Conservation (phyloP, 2,888 invertebrate species). For the Gisinianus flammeolus region DNA sequence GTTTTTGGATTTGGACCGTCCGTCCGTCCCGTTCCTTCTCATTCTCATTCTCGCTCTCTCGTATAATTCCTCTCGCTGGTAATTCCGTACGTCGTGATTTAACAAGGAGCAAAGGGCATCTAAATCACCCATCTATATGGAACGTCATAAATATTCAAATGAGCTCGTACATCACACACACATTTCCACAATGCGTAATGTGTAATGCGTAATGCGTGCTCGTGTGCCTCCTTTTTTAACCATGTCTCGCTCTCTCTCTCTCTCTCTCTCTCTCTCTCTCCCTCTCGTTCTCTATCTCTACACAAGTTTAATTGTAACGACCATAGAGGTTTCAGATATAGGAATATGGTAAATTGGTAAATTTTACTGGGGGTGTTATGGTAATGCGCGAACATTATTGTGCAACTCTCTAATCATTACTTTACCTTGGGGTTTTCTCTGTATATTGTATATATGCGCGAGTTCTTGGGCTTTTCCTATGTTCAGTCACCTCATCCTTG, state of each 20-base stretch:
- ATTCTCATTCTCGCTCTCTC: not conserved
- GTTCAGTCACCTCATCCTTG: no score
- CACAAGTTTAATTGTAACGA: slow-evolving; percentile 10
- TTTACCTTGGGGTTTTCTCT: no score
- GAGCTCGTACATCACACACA: not conserved
- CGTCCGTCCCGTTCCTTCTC: not conserved
- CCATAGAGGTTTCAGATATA: not conserved
- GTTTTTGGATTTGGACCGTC: no score
- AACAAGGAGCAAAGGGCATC: slow-evolving; percentile 34
- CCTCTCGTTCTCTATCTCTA: not conserved
- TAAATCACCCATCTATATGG: slow-evolving; percentile 28
- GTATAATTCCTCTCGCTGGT: not conserved
- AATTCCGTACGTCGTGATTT: slow-evolving; percentile 13
- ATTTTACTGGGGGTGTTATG: slow-evolving; percentile 30
- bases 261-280: slow-evolving; percentile 3
- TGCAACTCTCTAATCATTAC: not conserved
- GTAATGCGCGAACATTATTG: slow-evolving; percentile 27
- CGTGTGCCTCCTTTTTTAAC: slow-evolving; percentile 26
- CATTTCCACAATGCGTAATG: not conserved
- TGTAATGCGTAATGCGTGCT: slow-evolving; percentile 15
- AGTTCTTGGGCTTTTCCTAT: no score
- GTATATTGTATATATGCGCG: no score
- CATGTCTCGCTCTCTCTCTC: no score
- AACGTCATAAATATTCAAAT: slow-evolving; percentile 29
- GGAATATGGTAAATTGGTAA: not conserved